A percentile compares a stretch with the other conserved stretches of the same genome.
Evolutionary conservation across 2,113 vertebrate species (phyloP).

Genomic region (Paratilapia polleni): DNA sequence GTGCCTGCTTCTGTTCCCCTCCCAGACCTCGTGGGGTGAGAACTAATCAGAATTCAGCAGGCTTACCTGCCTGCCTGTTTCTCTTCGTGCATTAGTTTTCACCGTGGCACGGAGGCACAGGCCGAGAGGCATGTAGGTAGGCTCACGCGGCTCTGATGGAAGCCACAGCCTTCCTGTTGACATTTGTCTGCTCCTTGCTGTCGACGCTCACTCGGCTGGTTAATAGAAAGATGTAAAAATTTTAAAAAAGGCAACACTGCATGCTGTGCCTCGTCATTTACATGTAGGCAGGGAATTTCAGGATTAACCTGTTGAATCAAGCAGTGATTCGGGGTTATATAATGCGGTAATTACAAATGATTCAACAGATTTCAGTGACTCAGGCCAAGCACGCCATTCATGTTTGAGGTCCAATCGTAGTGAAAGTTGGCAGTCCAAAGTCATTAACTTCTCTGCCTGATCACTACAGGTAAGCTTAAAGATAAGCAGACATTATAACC

Average conservation of each 20-base stretch:
- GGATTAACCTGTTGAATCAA: background rate
- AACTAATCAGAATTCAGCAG: conserved; percentile 63
- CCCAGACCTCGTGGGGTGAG: conserved; percentile 31
- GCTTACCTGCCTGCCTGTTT: conserved; percentile 50
- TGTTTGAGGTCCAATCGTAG: background rate
- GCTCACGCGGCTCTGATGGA: conserved; percentile 38
- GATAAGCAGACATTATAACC: background rate
- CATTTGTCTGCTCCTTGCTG: conserved; percentile 25
- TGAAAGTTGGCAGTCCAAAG: background rate
- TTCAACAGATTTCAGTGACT: conserved; percentile 28
- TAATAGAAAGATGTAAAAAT: conserved; percentile 40
- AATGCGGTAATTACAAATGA: conserved; percentile 13
- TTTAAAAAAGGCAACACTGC: conserved; percentile 23
- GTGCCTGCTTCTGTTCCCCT: conserved; percentile 42
- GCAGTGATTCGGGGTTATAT: background rate
- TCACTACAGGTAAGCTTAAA: background rate
- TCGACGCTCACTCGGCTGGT: conserved; percentile 15
- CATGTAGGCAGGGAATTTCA: background rate
- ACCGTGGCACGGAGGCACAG: conserved; percentile 27
- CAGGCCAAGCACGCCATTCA: conserved; percentile 3
- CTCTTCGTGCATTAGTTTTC: conserved; percentile 47
- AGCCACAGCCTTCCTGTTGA: conserved; percentile 62
- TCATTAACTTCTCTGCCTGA: background rate
- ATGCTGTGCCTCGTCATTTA: background rate
- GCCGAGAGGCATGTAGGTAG: conserved; percentile 25